These are phyloP conservation scores for Agelas oroides DNA, from an alignment of 37 sponge, comb jelly and placozoan species.

Conservation along the genomic window DNA sequence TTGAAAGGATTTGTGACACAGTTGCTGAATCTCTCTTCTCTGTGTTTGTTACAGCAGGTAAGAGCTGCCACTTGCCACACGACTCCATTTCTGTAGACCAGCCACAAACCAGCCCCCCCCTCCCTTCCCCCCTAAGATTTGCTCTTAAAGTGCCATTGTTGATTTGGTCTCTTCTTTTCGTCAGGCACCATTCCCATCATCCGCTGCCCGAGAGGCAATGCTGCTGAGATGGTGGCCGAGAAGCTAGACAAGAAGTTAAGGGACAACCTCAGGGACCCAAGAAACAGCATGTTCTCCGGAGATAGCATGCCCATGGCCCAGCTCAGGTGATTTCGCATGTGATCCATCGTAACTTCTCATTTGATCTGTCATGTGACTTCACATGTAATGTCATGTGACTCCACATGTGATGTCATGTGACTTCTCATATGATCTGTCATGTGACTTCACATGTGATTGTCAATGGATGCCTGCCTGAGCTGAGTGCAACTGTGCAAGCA, in stretches of 20 bases:
- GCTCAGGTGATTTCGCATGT: slow-evolving; percentile 49
- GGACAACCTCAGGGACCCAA: slow-evolving; percentile 90
- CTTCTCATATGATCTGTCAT: too few species aligned
- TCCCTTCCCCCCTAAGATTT: too few species aligned
- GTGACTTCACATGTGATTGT: too few species aligned
- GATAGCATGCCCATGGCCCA: slow-evolving; percentile 76
- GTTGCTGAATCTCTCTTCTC: slow-evolving; percentile 94
- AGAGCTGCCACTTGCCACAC: background rate
- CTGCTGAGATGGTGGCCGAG: slow-evolving; percentile 96
- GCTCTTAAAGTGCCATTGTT: too few species aligned
- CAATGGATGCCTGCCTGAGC: too few species aligned
- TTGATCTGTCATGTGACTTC: too few species aligned
- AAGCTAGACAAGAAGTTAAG: slow-evolving; percentile 88
- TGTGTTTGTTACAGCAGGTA: slow-evolving; percentile 91
- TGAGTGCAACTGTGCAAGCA: too few species aligned
- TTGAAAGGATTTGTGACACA: slow-evolving; percentile 71
- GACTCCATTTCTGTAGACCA: too few species aligned
- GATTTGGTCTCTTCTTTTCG: background rate
- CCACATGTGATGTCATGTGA: too few species aligned
- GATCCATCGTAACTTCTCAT: too few species aligned
- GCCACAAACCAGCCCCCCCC: too few species aligned
- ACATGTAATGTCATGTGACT: too few species aligned
- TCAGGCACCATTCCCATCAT: slow-evolving; percentile 92
- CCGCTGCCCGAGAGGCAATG: slow-evolving; percentile 96
- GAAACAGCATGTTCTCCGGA: slow-evolving; percentile 86